These are phyloP conservation scores for Chaitophorus viminalis DNA, from an alignment of 2,888 invertebrate species.

Conservation along the genomic window DNA sequence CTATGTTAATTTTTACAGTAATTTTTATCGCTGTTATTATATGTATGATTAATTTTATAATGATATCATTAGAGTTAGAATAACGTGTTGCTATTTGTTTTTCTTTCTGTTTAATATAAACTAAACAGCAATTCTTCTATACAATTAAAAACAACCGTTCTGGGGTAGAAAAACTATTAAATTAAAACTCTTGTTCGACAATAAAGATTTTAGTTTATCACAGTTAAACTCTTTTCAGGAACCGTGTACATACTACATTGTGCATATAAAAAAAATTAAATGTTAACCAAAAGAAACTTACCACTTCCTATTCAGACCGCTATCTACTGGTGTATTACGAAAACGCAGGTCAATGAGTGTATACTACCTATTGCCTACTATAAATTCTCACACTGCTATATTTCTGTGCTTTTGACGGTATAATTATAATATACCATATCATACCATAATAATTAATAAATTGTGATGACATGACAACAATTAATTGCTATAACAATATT, in stretches of 20 bases:
- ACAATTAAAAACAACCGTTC: not conserved
- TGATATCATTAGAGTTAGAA: too few relatives aligned
- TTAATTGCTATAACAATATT: too few relatives aligned
- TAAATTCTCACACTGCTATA: too few relatives aligned
- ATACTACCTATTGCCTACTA: too few relatives aligned
- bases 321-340: constrained; percentile 7
- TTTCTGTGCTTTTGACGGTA: too few relatives aligned
- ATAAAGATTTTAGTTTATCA: not conserved
- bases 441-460: too few relatives aligned
- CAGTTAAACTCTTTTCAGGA: not conserved
- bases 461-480: too few relatives aligned
- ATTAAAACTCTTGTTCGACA: not conserved
- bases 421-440: too few relatives aligned
- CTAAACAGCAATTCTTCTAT: too few relatives aligned
- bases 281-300: not conserved
- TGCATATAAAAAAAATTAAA: not conserved
- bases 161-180: not conserved
- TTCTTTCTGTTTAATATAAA: too few relatives aligned
- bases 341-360: not conserved
- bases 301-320: constrained; percentile 6
- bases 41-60: too few relatives aligned
- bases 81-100: too few relatives aligned
- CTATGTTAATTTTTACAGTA: not conserved
- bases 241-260: not conserved
- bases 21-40: not conserved